A percentile compares a stretch with the other conserved stretches of the same genome.
Evolutionary conservation across 2,888 invertebrate species (phyloP).

Genomic region (Cactoblastis cactorum): DNA sequence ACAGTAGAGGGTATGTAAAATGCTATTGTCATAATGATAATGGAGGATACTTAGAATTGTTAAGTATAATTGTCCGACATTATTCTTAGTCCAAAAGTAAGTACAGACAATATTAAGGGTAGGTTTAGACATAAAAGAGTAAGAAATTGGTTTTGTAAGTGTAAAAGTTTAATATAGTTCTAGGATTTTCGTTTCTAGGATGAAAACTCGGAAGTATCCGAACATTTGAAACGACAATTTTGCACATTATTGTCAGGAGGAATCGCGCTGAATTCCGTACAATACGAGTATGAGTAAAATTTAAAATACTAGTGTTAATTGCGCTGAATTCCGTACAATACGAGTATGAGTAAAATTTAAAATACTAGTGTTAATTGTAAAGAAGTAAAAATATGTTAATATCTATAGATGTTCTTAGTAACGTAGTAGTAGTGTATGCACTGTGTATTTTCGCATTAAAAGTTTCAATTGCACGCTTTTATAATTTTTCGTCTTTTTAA

Average conservation of each 20-base stretch:
- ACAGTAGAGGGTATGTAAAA: too few species aligned
- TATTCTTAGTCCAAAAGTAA: neutral
- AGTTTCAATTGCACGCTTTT: too few species aligned
- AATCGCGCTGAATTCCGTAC: neutral
- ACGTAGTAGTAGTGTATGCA: too few species aligned
- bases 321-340: neutral
- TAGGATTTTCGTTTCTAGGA: neutral
- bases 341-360: too few species aligned
- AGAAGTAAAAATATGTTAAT: too few species aligned
- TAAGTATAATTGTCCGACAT: neutral
- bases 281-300: neutral
- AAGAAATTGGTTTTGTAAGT: neutral
- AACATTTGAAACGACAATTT: neutral
- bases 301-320: too few species aligned
- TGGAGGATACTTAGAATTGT: neutral
- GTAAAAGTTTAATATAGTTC: slow-evolving; percentile 5
- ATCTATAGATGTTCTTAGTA: too few species aligned
- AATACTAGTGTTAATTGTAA: too few species aligned
- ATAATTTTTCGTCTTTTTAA: too few species aligned
- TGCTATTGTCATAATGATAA: too few species aligned
- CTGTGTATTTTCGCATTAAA: too few species aligned
- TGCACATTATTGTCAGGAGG: neutral
- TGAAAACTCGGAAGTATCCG: neutral
- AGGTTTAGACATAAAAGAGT: neutral
- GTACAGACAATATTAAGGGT: neutral